A percentile compares a stretch with the other conserved stretches of the same genome.
Conservation (phyloP, 1,140 invertebrate genomes). For the Neuroterus valhalla region DNA sequence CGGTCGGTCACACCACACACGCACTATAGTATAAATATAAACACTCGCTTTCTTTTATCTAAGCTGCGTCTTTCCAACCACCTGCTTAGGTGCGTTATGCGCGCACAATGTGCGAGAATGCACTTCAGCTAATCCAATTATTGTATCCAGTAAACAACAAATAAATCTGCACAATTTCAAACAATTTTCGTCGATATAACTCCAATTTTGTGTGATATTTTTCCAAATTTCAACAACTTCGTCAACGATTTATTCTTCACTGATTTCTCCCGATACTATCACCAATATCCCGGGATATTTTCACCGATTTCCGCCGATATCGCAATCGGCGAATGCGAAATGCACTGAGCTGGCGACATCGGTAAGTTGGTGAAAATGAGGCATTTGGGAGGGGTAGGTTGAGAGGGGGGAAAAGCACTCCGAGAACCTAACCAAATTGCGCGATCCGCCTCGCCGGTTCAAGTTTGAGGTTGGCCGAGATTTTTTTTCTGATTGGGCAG, state of each 20-base stretch:
- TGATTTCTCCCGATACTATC: background rate
- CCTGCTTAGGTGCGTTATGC: background rate
- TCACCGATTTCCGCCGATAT: conserved; percentile 8
- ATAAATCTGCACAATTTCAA: no score
- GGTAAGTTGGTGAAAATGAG: background rate
- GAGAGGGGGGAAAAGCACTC: conserved; percentile 1
- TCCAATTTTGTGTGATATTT: background rate
- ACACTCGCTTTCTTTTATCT: conserved; percentile 6
- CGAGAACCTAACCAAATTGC: background rate
- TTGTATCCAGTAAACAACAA: no score
- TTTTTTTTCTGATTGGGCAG: conserved; percentile 14
- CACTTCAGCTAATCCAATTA: conserved; percentile 10
- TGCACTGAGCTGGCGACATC: conserved; percentile 26
- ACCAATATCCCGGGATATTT: conserved; percentile 2
- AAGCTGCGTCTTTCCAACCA: conserved; percentile 1
- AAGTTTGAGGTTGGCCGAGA: conserved; percentile 14
- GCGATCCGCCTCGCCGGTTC: background rate
- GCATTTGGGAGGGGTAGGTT: no score
- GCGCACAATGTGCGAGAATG: background rate
- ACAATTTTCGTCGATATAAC: no score
- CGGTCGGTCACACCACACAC: conserved; percentile 2
- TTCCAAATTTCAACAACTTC: background rate
- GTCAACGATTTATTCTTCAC: background rate
- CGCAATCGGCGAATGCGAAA: conserved; percentile 29
- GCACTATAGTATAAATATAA: background rate